Conservation (phyloP, 1,140 invertebrate species). For the Diorhabda sublineata region DNA sequence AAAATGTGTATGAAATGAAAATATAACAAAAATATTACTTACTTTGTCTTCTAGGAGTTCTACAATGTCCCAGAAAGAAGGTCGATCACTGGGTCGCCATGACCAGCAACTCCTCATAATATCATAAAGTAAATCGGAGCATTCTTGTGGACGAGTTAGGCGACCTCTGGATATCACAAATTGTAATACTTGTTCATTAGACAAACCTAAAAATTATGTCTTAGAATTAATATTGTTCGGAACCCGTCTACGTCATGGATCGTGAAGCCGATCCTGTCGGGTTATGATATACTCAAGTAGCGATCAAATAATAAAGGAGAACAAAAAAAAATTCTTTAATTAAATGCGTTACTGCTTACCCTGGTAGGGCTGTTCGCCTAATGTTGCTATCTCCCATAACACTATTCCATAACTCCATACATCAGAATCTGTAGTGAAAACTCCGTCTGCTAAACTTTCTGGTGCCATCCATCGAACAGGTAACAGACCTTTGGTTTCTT, state of each 20-base stretch:
- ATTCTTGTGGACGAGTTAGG: constrained; percentile 57
- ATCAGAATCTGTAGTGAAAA: constrained; percentile 70
- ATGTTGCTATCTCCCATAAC: constrained; percentile 71
- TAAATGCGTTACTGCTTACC: constrained; percentile 49
- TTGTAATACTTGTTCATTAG: constrained; percentile 61
- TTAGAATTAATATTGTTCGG: too few relatives aligned
- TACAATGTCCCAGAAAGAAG: constrained; percentile 79
- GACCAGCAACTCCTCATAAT: constrained; percentile 51
- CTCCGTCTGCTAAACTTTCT: constrained; percentile 68
- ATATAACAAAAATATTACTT: neutral
- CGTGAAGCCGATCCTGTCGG: too few relatives aligned
- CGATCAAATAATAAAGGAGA: too few relatives aligned
- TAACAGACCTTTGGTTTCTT: constrained; percentile 56
- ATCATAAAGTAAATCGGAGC: constrained; percentile 48
- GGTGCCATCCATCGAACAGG: constrained; percentile 81
- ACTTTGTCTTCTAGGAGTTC: constrained; percentile 54
- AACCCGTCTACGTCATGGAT: too few relatives aligned
- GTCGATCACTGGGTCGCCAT: constrained; percentile 56
- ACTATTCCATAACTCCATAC: constrained; percentile 75
- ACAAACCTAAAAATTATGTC: constrained; percentile 38
- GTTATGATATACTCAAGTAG: too few relatives aligned
- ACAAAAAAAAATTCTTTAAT: too few relatives aligned
- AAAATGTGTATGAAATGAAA: too few relatives aligned
- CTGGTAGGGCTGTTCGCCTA: constrained; percentile 74
- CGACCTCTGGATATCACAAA: constrained; percentile 63